A percentile compares a stretch with the other conserved stretches of the same genome.
Conservation (phyloP, 2,113 vertebrate species). For the Crotalus helleri region DNA sequence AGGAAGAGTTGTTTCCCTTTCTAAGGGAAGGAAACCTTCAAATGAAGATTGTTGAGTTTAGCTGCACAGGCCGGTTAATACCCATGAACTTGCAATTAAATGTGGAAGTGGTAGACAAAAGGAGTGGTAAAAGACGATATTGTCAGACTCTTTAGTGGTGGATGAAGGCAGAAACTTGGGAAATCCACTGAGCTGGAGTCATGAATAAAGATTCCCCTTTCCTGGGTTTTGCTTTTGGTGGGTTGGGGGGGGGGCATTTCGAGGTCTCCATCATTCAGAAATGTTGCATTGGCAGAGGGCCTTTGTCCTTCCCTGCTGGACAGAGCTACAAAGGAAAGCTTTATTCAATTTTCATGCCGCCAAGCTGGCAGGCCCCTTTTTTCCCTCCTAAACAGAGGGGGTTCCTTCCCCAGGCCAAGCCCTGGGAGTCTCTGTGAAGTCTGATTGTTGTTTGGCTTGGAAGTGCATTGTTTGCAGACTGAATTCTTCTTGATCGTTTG, state of each 20-base stretch:
- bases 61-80: slow-evolving; percentile 80
- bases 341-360: slow-evolving; percentile 79
- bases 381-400: slow-evolving; percentile 40
- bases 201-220: slow-evolving; percentile 74
- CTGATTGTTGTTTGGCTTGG: slow-evolving; percentile 51
- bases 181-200: slow-evolving; percentile 71
- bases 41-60: slow-evolving; percentile 66
- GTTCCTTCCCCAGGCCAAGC: slow-evolving; percentile 47
- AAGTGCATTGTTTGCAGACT: slow-evolving; percentile 50
- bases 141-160: slow-evolving; percentile 68
- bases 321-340: slow-evolving; percentile 81
- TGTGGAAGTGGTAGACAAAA: slow-evolving; percentile 83
- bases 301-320: slow-evolving; percentile 81
- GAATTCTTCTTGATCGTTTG: slow-evolving; percentile 66
- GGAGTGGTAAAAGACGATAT: slow-evolving; percentile 80
- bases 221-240: slow-evolving; percentile 60
- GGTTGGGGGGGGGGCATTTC: slow-evolving; percentile 55
- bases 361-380: slow-evolving; percentile 66
- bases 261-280: slow-evolving; percentile 71
- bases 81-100: slow-evolving; percentile 84
- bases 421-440: slow-evolving; percentile 56
- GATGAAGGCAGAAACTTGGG: slow-evolving; percentile 57
- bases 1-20: slow-evolving; percentile 64
- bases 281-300: slow-evolving; percentile 67
- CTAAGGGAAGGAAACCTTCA: slow-evolving; percentile 56